Base-by-base conservation (phyloP, 2,888 invertebrate genomes). In the Agriopis marginaria region DNA sequence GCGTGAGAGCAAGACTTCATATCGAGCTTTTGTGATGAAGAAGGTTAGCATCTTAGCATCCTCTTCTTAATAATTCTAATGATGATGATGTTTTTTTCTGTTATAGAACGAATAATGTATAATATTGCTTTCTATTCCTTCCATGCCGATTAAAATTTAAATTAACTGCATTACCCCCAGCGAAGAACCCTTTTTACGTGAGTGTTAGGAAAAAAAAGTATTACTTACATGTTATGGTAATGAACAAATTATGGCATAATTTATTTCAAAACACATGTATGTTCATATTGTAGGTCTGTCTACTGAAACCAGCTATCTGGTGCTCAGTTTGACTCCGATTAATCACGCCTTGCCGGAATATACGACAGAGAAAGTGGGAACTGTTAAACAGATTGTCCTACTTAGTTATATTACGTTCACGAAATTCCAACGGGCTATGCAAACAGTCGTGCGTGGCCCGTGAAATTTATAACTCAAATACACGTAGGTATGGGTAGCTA, bases 391-490 rank as follows among this genome's bases (percentile, higher is more conserved):
- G 56, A 69, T 69, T 69, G 63, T 68, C 70, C 70, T 66, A 70
- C 62, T 66, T 62, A 58, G 61, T 67, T 68, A 67, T 70, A 54
- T 78, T 73, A 73, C 66, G 72, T 80, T 79, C 71, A 87, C 85
- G 79, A 87, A 89, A 90, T 88, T 90, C 90, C 87, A 82, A 76
- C 81, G 77, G 79, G 75, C 86, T 87, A 82, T 79, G 85, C 87
- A 91, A 90, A 91, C 91, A 90, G 84, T 87, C 85, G 86, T 86
- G 78, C 87, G 83, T 82, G 82, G 81, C 82, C 83, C 86, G 85
- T 89, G 82, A 88, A 89, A 89, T 89, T 80, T 90, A 90, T 90
- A 89, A 88, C 85, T 84, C 86, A 90, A 89, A 90, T 84, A 87
- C 74, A 79, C 73, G 75, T 82, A 80, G 54, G 54, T 61, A 69